Conservation (phyloP, 1,140 invertebrate species). For the Drosophila nannoptera region DNA sequence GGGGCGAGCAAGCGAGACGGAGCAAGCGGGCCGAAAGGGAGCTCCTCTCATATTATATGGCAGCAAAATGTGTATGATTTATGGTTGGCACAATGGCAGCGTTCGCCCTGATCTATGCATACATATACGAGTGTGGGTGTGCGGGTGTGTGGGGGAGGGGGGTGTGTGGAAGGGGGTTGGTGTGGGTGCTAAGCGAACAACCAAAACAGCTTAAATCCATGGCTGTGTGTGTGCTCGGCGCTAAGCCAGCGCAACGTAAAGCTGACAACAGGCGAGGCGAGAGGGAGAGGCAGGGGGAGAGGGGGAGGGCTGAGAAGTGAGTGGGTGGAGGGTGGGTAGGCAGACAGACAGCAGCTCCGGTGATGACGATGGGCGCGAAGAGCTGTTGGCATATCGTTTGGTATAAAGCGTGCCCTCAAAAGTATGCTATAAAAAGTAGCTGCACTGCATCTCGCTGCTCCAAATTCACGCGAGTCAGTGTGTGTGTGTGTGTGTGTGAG, state of each 20-base stretch:
- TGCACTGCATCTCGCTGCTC: conserved; percentile 10
- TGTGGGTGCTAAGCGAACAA: conserved; percentile 25
- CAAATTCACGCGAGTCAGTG: neutral
- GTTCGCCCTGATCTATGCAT: conserved; percentile 14
- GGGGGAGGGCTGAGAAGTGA: neutral
- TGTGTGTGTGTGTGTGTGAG: neutral
- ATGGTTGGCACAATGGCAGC: conserved; percentile 62
- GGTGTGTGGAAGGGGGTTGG: neutral
- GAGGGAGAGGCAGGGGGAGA: neutral
- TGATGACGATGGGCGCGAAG: conserved; percentile 16
- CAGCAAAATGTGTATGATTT: conserved; percentile 75
- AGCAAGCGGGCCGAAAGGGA: neutral
- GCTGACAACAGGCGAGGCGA: conserved; percentile 33
- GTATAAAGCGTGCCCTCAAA: conserved; percentile 18
- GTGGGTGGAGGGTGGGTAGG: too few species aligned
- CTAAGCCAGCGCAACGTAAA: conserved; percentile 53
- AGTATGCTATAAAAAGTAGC: conserved; percentile 40
- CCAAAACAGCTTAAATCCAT: conserved; percentile 26
- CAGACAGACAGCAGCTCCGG: neutral
- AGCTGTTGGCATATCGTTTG: conserved; percentile 14
- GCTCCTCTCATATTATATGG: conserved; percentile 55
- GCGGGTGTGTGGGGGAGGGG: conserved; percentile 16
- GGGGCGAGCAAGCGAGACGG: neutral
- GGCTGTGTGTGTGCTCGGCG: neutral
- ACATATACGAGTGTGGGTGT: conserved; percentile 13